Evolutionary conservation across 2,888 invertebrate species (phyloP).

Genomic region (Caenorhabditis sp.): DNA sequence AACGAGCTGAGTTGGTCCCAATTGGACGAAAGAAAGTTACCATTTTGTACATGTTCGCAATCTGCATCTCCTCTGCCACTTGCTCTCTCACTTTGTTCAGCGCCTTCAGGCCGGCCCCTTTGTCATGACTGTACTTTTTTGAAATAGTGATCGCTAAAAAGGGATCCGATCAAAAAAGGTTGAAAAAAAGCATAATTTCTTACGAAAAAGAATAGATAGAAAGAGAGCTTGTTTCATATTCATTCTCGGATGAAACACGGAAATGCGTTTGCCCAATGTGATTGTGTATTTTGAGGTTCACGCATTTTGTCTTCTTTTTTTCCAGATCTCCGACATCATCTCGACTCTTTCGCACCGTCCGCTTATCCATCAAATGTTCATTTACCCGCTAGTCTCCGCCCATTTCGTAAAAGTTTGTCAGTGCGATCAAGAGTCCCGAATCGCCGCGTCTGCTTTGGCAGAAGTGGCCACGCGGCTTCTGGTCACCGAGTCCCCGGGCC

Average conservation of each 20-base stretch:
- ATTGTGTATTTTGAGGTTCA: too few species aligned
- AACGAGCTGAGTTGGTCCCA: too few species aligned
- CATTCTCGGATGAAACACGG: too few species aligned
- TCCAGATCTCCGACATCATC: slow-evolving; percentile 62
- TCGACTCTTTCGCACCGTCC: slow-evolving; percentile 69
- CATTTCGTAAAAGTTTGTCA: slow-evolving; percentile 90
- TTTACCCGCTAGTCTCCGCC: slow-evolving; percentile 92
- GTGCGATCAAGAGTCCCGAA: slow-evolving; percentile 61
- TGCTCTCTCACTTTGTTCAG: not conserved
- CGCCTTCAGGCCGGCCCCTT: not conserved
- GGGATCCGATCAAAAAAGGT: not conserved
- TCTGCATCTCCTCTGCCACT: not conserved
- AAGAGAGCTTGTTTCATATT: not conserved
- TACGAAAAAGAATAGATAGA: too few species aligned
- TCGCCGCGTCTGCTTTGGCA: slow-evolving; percentile 59
- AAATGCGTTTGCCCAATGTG: too few species aligned
- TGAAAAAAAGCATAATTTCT: not conserved
- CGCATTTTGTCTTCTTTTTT: too few species aligned
- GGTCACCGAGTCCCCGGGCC: slow-evolving; percentile 57
- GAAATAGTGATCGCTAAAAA: not conserved
- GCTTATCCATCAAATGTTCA: slow-evolving; percentile 89
- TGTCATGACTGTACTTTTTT: not conserved
- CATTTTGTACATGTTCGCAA: not conserved
- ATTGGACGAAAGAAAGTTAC: too few species aligned
- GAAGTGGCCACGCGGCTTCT: slow-evolving; percentile 63